Evolutionary conservation across 1,140 invertebrate species (phyloP), one percentile per base, ranked within the genome.

Genomic region (Magallana angulata): DNA sequence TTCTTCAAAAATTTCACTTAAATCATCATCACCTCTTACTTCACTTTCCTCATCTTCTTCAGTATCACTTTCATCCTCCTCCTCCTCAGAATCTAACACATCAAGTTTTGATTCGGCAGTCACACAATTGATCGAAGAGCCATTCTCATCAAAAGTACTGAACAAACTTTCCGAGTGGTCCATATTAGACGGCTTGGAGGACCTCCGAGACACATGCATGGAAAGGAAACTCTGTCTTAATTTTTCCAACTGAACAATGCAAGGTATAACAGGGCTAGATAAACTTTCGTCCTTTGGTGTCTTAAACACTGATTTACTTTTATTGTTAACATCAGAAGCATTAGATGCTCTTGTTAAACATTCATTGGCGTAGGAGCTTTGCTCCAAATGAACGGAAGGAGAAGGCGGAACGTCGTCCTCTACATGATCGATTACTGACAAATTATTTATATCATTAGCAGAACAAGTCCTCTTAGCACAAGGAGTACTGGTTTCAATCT

Each of bases 401-500:
- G 81, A 58, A 5, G 9, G 18, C 7, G 81, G 48, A n/a, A 59
- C 30, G 14, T 62, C 57, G 56, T 87, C 59, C 5, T 88, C 86
- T 9, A 85, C 30, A 57, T 24, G 18, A 7, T 92, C 91, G 60
- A 92, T 92, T 56, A 88, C 62, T 82, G 91, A 92, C 5, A 92
- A 86, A 86, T 92, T 85, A 62, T 59, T 56, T 18, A 57, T 64
- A 57, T 71, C n/a, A 30, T 57, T 87, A 56, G 57, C 30, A 8
- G 82, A 71, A 60, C 90, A 57, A 57, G 88, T 91, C 71, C 90
- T 86, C 48, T 91, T 91, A 14, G 89, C 89, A 59, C 89, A 90
- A 36, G 90, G 91, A 9, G 90, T 91, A 88, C 92, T 92, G 5
- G 90, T 92, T 76, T 92, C 91, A 2, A 91, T 71, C 12, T 59